Base-by-base conservation (phyloP, 1,140 invertebrate species). In the Penaeus japonicus region DNA sequence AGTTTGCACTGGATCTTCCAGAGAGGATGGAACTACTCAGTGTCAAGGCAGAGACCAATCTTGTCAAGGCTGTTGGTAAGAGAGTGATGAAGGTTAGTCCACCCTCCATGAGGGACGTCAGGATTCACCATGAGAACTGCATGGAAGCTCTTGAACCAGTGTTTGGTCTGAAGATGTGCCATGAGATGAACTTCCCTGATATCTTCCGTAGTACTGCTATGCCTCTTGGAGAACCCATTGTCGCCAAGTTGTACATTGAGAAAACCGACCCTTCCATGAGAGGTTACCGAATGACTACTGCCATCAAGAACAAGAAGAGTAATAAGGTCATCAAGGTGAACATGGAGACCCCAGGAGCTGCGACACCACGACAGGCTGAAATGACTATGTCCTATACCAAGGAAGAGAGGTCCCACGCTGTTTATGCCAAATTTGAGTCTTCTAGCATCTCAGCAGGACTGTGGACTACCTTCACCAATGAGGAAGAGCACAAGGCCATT, bases 161-260 rank as follows among this genome's bases (percentile, higher is more conserved):
- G 22, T 24, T 78, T 39, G 87, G 81, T 15, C 53, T 88, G 22
- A 59, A 24, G 65, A 27, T 88, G 18, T 88, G 87, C 47, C 78
- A 88, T 78, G 87, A 88, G 10, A 15, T 88, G 53, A 73, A 88
- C 55, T 53, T 84, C 53, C 87, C 87, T 1, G 70, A 88, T 35
- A 20, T 88, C 53, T 59, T 84, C 87, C 87, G 55, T 32, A 75
- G 78, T 32, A 84, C 70, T 53, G 39, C 53, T 30, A 35, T 88
- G 73, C 87, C 87, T 15, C 80, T 88, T 5, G 87, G 79, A 10
- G 62, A 30, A 32, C 83, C 17, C 22, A 53, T 27, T 32, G 73
- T 57, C 17, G 27, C 35, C 24, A 27, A 27, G 35, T 10, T 73
- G 24, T 73, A n/a, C 35, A 32, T 18, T 30, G 35, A 73, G 70